Percentiles rank a stretch among this genome's conserved stretches.
Conservation (phyloP, 1,140 invertebrate genomes). For the Polyergus mexicanus region DNA sequence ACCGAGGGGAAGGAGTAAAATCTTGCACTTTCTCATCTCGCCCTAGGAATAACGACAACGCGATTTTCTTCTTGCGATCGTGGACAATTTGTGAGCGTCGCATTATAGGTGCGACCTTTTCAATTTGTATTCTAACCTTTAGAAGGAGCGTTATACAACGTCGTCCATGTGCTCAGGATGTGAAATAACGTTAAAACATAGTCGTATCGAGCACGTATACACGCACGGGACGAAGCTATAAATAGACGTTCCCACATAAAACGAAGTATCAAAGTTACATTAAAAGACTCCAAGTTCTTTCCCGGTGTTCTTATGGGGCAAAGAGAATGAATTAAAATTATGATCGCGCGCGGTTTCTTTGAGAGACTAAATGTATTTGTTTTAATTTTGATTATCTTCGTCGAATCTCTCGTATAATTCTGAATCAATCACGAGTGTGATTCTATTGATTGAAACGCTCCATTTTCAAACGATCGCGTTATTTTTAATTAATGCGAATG, state of each 20-base stretch:
- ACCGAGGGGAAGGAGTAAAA: constrained; percentile 60
- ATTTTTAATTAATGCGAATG: not conserved
- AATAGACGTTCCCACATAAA: constrained; percentile 53
- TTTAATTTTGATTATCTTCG: not conserved
- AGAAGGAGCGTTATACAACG: not conserved
- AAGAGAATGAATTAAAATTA: constrained; percentile 25
- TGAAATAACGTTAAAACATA: constrained; percentile 59
- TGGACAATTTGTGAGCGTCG: constrained; percentile 59
- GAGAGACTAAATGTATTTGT: not conserved
- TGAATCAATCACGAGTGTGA: not conserved
- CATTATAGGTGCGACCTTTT: constrained; percentile 71
- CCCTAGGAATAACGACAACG: not conserved
- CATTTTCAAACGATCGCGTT: not conserved
- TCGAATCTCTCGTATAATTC: not conserved
- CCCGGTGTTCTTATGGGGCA: not conserved
- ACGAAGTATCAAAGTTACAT: constrained; percentile 40
- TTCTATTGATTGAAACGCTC: not conserved
- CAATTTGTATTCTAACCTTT: constrained; percentile 76
- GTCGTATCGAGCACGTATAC: constrained; percentile 42
- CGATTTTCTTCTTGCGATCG: constrained; percentile 19
- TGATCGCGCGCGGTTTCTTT: not conserved
- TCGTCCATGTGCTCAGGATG: constrained; percentile 38
- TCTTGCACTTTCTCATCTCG: not conserved
- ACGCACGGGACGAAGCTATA: constrained; percentile 24
- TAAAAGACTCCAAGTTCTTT: constrained; percentile 36